A percentile compares a stretch with the other conserved stretches of the same genome.
Conservation (phyloP, 2,797 vertebrate genomes). For the Scolopax bukidnonensis region DNA sequence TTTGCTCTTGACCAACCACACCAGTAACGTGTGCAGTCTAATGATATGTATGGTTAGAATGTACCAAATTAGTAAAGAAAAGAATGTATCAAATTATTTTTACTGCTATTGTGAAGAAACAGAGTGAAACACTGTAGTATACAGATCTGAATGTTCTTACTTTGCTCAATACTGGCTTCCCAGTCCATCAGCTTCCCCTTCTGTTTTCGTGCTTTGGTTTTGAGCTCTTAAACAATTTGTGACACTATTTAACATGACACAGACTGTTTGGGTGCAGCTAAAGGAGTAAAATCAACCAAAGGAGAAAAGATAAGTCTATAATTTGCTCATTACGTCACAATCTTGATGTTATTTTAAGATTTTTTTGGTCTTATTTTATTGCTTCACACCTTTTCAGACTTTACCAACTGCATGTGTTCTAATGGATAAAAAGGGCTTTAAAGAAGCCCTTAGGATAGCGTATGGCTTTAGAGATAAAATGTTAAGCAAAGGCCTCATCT, state of each 20-base stretch:
- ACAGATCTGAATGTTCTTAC: neutral
- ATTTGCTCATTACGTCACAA: constrained; percentile 2
- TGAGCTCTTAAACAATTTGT: neutral
- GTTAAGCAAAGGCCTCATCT: neutral
- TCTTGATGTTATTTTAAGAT: neutral
- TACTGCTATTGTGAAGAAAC: neutral
- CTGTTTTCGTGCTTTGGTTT: neutral
- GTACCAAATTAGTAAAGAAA: neutral
- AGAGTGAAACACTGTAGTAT: neutral
- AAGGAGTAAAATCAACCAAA: neutral
- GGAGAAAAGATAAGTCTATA: neutral
- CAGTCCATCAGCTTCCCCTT: neutral
- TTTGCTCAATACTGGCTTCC: neutral
- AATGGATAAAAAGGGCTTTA: constrained; percentile 39
- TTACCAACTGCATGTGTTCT: neutral
- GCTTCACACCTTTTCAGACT: constrained; percentile 32
- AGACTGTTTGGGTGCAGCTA: neutral
- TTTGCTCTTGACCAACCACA: neutral
- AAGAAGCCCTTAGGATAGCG: neutral
- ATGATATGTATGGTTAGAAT: neutral
- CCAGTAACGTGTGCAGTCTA: neutral
- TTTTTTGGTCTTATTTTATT: constrained; percentile 16
- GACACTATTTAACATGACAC: neutral
- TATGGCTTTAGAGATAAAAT: constrained; percentile 1
- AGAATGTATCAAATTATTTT: neutral